Evolutionary conservation across 2,113 vertebrate genomes (phyloP), one percentile per base, ranked within the genome.

Genomic region (Erpornis zantholeuca): DNA sequence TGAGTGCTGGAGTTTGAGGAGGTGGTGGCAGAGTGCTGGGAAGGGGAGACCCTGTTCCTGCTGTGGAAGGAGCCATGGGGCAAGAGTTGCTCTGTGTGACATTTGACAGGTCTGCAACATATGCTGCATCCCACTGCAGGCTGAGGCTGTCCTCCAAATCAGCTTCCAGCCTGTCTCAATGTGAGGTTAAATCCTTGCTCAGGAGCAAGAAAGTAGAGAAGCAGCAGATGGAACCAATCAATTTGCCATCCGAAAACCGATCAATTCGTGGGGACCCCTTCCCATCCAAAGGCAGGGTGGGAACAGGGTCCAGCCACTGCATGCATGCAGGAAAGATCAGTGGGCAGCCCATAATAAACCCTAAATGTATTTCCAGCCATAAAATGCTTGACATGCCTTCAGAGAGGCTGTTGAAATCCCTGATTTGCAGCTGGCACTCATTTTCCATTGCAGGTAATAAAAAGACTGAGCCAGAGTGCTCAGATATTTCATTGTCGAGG

Each of bases 361-460:
- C 81, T 95, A 90, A 80, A 94, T 94, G 91, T 96, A 94, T 96
- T 95, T 95, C 70, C 89, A 96, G 95, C 91, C 86, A 92, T 97
- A 95, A 97, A 97, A 95, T 89, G 73, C 80, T 96, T 95, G 96
- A 95, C 93, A 1, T 95, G 96, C 91, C 87, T 96, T 96, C 79
- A 90, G 90, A 96, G 82, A 96, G 81, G 89, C 95, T 92, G 91
- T 92, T 97, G 96, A 96, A 97, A 96, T 95, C 91, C 80, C 65
- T 95, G 95, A 97, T 96, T 96, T 97, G 95, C 96, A 97, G 95
- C 96, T 97, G 95, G 88, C 94, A 95, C 86, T 96, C 96, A 93
- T 97, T 97, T 96, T 95, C 94, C 92, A 95, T 93, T 12, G 7
- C 89, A 96, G 96, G 94, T 97, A 96, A 94, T 97, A 97, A 97